Base-by-base conservation (phyloP, 2,797 vertebrate species). In the Myripristis murdjan region DNA sequence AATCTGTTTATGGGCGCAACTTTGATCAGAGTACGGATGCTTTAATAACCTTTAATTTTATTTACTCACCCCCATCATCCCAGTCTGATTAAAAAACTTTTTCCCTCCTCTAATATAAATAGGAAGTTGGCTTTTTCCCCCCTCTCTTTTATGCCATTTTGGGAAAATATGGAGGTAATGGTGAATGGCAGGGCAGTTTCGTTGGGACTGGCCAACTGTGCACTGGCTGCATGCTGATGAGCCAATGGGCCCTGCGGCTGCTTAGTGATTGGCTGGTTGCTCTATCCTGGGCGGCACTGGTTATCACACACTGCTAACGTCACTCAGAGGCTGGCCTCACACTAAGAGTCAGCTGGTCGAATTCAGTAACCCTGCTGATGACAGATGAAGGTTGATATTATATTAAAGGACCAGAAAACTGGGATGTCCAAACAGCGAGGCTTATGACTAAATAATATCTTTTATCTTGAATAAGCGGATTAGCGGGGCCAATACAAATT, bases 21-120 rank as follows among this genome's bases (percentile, higher is more conserved):
- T 95, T 93, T 94, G 93, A 94, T 95, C 93, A 94, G 92, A 83
- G 85, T 90, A 82, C 84, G 85, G 92, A 93, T 93, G 91, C 91
- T 94, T 92, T 94, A 95, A 94, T 94, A 94, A 92, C 91, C 92
- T 93, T 93, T 93, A 93, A 95, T 95, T 95, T 92, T 93, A 95
- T 95, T 95, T 94, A 89, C 92, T 89, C 87, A 90, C 89, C 92
- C 89, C 91, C 91, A 91, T 89, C 83, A 90, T 91, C 91, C 91
- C 81, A 81, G 88, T 92, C 93, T 92, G 92, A 94, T 94, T 93
- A 94, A 91, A 89, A 90, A 85, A 86, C 79, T 88, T 91, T 91
- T 87, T 81, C 84, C 88, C 88, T 83, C 83, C 82, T 81, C 86
- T 88, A 90, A 92, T 90, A 89, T 91, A 91, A 92, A 93, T 92